Percentiles rank a stretch among this genome's conserved stretches.
phyloP scores from a whole-genome alignment of 2,113 vertebrate species.

The Aepyceros melampus region DNA sequence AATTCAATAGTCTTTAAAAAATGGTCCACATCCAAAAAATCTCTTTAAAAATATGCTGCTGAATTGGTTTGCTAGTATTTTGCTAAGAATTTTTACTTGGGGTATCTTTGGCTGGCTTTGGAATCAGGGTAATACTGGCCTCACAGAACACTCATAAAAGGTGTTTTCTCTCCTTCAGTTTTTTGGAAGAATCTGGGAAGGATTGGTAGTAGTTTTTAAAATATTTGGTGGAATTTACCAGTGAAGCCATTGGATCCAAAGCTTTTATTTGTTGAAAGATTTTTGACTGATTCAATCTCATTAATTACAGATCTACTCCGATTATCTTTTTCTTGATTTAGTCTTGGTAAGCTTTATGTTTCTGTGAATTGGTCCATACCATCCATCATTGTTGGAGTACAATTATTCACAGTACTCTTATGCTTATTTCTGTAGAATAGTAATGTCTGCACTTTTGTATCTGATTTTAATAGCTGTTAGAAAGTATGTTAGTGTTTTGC shows the following conservation, averaged over 20 bases:
- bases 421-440: neutral
- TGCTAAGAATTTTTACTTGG: neutral
- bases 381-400: neutral
- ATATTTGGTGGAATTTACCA: neutral
- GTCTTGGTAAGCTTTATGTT: neutral
- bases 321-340: neutral
- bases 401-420: neutral
- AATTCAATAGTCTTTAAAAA: neutral
- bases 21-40: neutral
- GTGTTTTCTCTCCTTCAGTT: neutral
- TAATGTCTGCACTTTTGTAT: neutral
- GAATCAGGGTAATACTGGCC: neutral
- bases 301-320: neutral
- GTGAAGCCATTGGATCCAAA: neutral
- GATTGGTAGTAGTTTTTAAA: neutral
- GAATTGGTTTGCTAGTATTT: neutral
- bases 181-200: neutral
- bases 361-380: neutral
- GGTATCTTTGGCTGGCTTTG: neutral
- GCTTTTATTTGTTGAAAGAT: neutral
- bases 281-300: neutral
- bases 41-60: neutral
- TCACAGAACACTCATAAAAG: neutral
- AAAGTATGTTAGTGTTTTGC: neutral
- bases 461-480: neutral